Evolutionary conservation across 2,113 vertebrate genomes (phyloP).

Genomic region (Neodon shergylaensis): DNA sequence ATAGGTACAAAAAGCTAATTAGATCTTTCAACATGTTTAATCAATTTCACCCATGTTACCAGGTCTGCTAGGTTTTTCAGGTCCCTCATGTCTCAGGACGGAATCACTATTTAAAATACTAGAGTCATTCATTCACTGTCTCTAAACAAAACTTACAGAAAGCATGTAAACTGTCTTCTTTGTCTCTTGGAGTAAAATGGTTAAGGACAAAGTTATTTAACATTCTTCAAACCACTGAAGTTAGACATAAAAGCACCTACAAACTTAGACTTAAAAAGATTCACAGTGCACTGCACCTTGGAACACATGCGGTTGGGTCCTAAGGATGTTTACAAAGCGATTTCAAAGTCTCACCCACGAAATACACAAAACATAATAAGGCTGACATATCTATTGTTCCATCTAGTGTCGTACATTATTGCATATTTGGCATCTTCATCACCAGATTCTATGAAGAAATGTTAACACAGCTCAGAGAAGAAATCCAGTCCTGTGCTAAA

Average conservation of each 20-base stretch:
- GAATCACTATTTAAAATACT: constrained; percentile 23
- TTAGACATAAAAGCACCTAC: constrained; percentile 76
- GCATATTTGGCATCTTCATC: constrained; percentile 83
- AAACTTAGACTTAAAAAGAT: constrained; percentile 72
- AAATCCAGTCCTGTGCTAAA: constrained; percentile 68
- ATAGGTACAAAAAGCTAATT: constrained; percentile 49
- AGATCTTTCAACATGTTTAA: constrained; percentile 73
- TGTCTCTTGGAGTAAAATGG: constrained; percentile 76
- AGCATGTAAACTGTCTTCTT: constrained; percentile 80
- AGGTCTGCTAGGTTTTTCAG: constrained; percentile 49
- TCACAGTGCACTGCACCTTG: constrained; percentile 80
- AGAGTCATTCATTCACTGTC: constrained; percentile 67
- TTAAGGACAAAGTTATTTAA: constrained; percentile 80
- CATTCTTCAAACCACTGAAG: constrained; percentile 70
- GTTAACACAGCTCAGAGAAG: constrained; percentile 59
- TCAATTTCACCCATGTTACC: constrained; percentile 53
- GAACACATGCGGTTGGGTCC: constrained; percentile 62
- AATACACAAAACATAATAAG: constrained; percentile 74
- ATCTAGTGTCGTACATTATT: constrained; percentile 75
- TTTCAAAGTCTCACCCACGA: constrained; percentile 62
- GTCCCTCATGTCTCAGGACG: constrained; percentile 47
- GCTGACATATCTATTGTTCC: constrained; percentile 50
- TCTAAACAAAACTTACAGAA: constrained; percentile 72
- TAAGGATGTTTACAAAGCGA: constrained; percentile 69
- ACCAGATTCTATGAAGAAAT: constrained; percentile 78